Evolutionary conservation across 2,113 vertebrate genomes (phyloP), one percentile per base, ranked within the genome.

Genomic region (Trogon melanurus): DNA sequence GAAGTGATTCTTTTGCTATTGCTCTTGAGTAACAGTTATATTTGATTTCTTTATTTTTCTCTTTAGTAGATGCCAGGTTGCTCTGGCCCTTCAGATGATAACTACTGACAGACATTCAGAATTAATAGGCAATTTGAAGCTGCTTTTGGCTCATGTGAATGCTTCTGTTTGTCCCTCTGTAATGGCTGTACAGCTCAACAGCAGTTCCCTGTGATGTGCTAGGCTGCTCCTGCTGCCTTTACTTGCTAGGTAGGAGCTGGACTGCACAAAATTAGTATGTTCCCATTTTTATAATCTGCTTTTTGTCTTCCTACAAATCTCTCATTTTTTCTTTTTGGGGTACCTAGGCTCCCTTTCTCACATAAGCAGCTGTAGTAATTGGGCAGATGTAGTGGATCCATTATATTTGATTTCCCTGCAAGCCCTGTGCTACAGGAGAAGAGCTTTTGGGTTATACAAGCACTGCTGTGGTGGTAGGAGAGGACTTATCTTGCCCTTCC

Each of bases 101-200:
- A 50, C 12, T 53, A 29, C 80, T 93, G 89, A 70, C 70, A 91
- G 70, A 3, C 41, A 36, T 54, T 60, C 20, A 44, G 73, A 85
- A 89, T 92, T 91, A 89, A 74, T 18, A 60, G 70, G 76, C 83
- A 65, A 85, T 89, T 71, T 85, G 65, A 88, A 91, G 58, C 53
- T 75, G 25, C 61, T 92, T 91, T 44, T 91, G 72, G 72, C n/a
- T 91, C 13, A 6, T 10, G 32, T 72, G 79, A 21, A 21, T 58
- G n/a, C 57, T 89, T 72, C 65, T 92, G 51, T 18, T 48, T 81
- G 65, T 85, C 26, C 21, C 25, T 80, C 56, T 70, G 41, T 61
- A 69, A 57, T 11, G n/a, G 48, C 2, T 65, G 20, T 51, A 54
- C 56, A 78, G 64, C 60, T 82, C 53, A 54, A 20, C 41, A 65